Conservation (phyloP, 2,888 invertebrate species). For the Pemphredon lugubris region DNA sequence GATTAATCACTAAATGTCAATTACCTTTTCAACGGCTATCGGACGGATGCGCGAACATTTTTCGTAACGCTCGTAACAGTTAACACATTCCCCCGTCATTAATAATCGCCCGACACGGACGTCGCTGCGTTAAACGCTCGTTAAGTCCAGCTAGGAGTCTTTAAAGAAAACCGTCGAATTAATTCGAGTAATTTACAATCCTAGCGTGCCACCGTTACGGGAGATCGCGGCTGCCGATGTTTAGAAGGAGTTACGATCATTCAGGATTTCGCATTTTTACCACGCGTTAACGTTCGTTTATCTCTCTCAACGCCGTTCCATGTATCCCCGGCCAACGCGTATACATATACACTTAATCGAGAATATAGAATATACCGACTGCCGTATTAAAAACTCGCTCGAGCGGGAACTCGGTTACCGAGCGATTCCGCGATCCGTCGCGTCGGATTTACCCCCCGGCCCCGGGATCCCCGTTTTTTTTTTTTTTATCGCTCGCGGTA, state of each 20-base stretch:
- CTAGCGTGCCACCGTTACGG: constrained; percentile 41
- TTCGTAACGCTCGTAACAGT: constrained; percentile 24
- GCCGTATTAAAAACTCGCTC: neutral
- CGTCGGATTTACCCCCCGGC: too few species aligned
- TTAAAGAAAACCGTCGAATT: constrained; percentile 56
- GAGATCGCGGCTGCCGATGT: constrained; percentile 33
- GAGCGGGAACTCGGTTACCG: neutral
- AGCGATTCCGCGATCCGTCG: too few species aligned
- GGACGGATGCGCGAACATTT: neutral
- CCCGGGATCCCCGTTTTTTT: too few species aligned
- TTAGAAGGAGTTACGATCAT: constrained; percentile 40
- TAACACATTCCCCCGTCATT: constrained; percentile 55
- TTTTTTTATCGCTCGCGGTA: too few species aligned
- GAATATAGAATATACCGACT: too few species aligned
- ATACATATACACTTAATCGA: neutral
- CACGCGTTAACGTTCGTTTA: too few species aligned
- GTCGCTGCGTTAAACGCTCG: constrained; percentile 56
- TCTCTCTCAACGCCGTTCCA: too few species aligned
- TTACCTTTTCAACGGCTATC: neutral
- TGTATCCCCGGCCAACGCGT: constrained; percentile 9
- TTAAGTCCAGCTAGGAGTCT: constrained; percentile 49
- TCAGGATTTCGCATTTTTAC: constrained; percentile 24
- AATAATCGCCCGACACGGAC: constrained; percentile 49
- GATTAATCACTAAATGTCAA: constrained; percentile 18
- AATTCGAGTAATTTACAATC: constrained; percentile 62